phyloP scores from a whole-genome alignment of 2,888 invertebrate genomes.

The Drosophila conformis region DNA sequence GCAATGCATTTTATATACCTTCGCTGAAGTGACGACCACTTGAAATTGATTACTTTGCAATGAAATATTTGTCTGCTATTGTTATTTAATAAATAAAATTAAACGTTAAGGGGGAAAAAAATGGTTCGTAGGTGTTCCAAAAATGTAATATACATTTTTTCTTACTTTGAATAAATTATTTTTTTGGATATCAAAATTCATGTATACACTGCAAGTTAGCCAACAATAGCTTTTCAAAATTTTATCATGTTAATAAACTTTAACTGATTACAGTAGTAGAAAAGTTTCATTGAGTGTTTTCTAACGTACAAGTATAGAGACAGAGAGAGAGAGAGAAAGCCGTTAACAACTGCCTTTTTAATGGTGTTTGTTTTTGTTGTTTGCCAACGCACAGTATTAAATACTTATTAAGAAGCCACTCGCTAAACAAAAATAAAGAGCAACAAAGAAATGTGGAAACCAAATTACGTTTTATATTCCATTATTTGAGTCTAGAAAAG shows the following conservation, averaged over 20 bases:
- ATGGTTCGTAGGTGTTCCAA: background rate
- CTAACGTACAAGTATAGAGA: background rate
- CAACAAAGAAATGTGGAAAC: conserved; percentile 6
- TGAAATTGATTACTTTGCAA: background rate
- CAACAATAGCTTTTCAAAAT: background rate
- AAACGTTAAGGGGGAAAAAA: background rate
- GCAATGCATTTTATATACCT: background rate
- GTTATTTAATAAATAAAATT: background rate
- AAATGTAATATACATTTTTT: background rate
- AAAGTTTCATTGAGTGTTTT: background rate
- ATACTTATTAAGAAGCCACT: conserved; percentile 9
- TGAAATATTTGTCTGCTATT: background rate
- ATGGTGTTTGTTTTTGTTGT: conserved; percentile 2
- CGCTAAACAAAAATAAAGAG: conserved; percentile 2
- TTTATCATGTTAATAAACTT: background rate
- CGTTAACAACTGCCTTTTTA: background rate
- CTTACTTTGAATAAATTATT: background rate
- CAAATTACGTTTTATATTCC: conserved; percentile 15
- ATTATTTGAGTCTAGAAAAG: conserved; percentile 14
- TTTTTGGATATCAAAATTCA: background rate
- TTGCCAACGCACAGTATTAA: conserved; percentile 1
- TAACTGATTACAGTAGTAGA: background rate
- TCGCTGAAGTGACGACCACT: background rate
- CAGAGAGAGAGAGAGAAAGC: background rate
- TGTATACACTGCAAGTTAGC: background rate